Percentiles rank a stretch among this genome's conserved stretches.
phyloP scores from a whole-genome alignment of 2,888 invertebrate species.

The Branchipolynoe longqiensis region DNA sequence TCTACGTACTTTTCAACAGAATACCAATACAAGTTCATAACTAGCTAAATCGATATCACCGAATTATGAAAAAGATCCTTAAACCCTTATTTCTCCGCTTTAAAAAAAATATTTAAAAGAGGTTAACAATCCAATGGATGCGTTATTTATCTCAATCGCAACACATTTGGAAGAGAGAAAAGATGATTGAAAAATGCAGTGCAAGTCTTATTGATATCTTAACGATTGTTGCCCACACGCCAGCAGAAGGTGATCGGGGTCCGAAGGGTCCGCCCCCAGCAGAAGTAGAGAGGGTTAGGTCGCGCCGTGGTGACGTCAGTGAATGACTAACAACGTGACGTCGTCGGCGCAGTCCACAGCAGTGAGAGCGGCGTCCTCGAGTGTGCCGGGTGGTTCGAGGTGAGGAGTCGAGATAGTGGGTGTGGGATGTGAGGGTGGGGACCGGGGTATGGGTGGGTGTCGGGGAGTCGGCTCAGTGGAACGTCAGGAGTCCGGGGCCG shows the following conservation, averaged over 20 bases:
- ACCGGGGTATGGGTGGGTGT: too few species aligned
- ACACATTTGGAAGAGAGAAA: slow-evolving; percentile 42
- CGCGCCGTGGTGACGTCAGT: not conserved
- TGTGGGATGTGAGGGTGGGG: too few species aligned
- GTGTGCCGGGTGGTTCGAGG: too few species aligned
- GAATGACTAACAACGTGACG: not conserved
- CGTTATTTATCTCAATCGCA: not conserved
- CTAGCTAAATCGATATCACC: slow-evolving; percentile 44
- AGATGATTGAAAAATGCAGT: slow-evolving; percentile 37
- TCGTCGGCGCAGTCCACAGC: not conserved
- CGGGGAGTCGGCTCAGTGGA: too few species aligned
- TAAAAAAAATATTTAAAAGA: too few species aligned
- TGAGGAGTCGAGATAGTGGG: too few species aligned
- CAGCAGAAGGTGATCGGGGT: not conserved
- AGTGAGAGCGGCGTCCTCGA: not conserved
- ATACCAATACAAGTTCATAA: slow-evolving; percentile 21
- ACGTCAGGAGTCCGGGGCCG: too few species aligned
- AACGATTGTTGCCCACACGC: not conserved
- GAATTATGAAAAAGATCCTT: slow-evolving; percentile 36
- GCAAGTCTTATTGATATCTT: slow-evolving; percentile 33
- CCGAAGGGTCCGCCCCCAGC: too few species aligned
- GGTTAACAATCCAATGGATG: slow-evolving; percentile 39
- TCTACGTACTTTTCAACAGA: slow-evolving; percentile 42
- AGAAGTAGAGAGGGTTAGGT: not conserved
- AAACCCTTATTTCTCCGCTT: slow-evolving; percentile 32